A percentile compares a stretch with the other conserved stretches of the same genome.
These are phyloP conservation scores for Belonocnema kinseyi DNA, from an alignment of 1,140 invertebrate genomes.

Conservation along the genomic window DNA sequence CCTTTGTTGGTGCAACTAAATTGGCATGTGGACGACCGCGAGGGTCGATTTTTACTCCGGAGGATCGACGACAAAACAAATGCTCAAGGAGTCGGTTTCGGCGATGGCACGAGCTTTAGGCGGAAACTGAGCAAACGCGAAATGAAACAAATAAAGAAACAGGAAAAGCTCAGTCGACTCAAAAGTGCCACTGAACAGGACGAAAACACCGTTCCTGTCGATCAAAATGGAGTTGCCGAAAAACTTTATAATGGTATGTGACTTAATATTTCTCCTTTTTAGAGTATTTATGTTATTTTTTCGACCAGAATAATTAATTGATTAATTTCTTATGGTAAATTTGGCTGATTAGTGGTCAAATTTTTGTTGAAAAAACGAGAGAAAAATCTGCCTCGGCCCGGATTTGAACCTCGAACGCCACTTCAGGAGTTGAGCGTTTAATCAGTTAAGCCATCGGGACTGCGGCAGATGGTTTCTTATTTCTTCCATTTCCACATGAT, in stretches of 20 bases:
- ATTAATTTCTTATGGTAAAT: too few relatives aligned
- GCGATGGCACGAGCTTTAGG: slow-evolving; percentile 83
- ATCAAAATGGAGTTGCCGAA: slow-evolving; percentile 92
- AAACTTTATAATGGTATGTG: slow-evolving; percentile 90
- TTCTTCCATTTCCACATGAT: too few relatives aligned
- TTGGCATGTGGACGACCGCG: slow-evolving; percentile 98
- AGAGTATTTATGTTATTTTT: too few relatives aligned
- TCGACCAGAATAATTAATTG: too few relatives aligned
- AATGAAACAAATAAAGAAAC: slow-evolving; percentile 98
- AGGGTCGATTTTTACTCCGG: slow-evolving; percentile 96
- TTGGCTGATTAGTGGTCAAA: too few relatives aligned
- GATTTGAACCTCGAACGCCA: too few relatives aligned
- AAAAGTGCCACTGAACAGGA: slow-evolving; percentile 81
- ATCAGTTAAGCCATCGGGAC: too few relatives aligned
- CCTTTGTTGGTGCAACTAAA: slow-evolving; percentile 98
- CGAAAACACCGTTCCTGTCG: slow-evolving; percentile 82
- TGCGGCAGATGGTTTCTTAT: too few relatives aligned
- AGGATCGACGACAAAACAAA: slow-evolving; percentile 89
- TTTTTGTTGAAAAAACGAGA: background rate
- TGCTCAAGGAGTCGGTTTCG: slow-evolving; percentile 77
- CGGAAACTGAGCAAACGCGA: slow-evolving; percentile 98
- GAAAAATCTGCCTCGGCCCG: too few relatives aligned
- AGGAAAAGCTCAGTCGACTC: slow-evolving; percentile 92
- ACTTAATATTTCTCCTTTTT: slow-evolving; percentile 8
- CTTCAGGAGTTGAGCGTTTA: too few relatives aligned